Evolutionary conservation across 2,888 invertebrate species (phyloP), one percentile per base, ranked within the genome.

Genomic region (Sinelater perroti): DNA sequence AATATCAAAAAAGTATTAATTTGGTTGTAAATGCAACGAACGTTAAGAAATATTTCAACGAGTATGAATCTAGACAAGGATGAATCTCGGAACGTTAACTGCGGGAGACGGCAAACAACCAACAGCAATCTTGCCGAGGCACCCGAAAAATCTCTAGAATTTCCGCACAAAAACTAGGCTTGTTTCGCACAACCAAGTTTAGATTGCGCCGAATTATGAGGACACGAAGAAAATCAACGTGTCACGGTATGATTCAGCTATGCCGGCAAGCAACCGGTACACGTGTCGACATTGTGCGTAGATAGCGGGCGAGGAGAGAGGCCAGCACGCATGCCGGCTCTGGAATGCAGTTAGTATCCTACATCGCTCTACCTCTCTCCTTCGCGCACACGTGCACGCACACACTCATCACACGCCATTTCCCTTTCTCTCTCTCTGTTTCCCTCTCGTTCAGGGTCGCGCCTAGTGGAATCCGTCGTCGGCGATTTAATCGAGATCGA

Each of bases 341-440:
- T 61, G 64, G 64, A 63, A 63, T 63, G 64, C 61, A 57, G 63
- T 61, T 44, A 53, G 63, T 59, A 59, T 61, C 60, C 57, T 64
- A 57, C 60, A 64, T 58, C 57, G 46, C 47, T 50, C 33, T 35
- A 18, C 51, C 38, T 35, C 31, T 56, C n/a, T n/a, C n/a, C n/a
- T n/a, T n/a, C n/a, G n/a, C n/a, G n/a, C n/a, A n/a, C n/a, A n/a
- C n/a, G n/a, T n/a, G n/a, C n/a, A 24, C 24, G 8, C 8, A 24
- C 8, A 24, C 24, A 24, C 24, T 6, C 24, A 24, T 7, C 24
- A 24, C n/a, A n/a, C n/a, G n/a, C n/a, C n/a, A n/a, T n/a, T n/a
- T n/a, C n/a, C n/a, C n/a, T n/a, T n/a, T n/a, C n/a, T n/a, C n/a
- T n/a, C n/a, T n/a, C n/a, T n/a, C n/a, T n/a, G n/a, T n/a, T n/a